Evolutionary conservation across 2,888 invertebrate species (phyloP).

Genomic region (Xanthorhoe designata): DNA sequence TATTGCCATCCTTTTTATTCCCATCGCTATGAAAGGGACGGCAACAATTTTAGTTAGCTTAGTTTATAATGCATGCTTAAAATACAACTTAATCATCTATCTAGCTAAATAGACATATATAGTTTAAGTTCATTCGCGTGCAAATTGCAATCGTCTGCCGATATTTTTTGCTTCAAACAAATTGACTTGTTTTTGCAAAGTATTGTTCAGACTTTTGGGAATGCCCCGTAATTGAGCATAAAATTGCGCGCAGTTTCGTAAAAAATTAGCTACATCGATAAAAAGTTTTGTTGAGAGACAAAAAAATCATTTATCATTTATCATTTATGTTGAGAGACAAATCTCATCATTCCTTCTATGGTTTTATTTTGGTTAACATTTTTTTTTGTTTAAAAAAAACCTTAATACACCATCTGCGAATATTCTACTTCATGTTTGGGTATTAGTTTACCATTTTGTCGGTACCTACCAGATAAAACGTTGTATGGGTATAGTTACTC

Average conservation of each 20-base stretch:
- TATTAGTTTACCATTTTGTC: too few relatives aligned
- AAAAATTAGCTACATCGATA: not conserved
- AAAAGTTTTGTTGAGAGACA: too few relatives aligned
- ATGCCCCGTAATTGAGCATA: slow-evolving; percentile 4
- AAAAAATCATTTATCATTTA: too few relatives aligned
- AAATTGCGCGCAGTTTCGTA: not conserved
- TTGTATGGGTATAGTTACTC: too few relatives aligned
- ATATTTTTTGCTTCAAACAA: not conserved
- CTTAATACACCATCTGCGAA: not conserved
- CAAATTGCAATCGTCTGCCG: not conserved
- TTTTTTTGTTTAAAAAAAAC: not conserved
- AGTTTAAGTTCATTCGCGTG: not conserved
- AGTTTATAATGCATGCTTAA: not conserved
- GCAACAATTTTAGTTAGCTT: too few relatives aligned
- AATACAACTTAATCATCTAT: not conserved
- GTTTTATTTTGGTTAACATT: not conserved
- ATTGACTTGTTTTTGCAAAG: not conserved
- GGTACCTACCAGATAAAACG: too few relatives aligned
- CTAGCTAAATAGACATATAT: too few relatives aligned
- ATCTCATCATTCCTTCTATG: not conserved
- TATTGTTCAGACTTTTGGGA: not conserved
- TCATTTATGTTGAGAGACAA: too few relatives aligned
- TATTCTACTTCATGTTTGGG: too few relatives aligned
- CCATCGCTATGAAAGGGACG: too few relatives aligned
- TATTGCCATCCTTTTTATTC: too few relatives aligned